Percentiles rank a stretch among this genome's conserved stretches.
phyloP scores from a whole-genome alignment of 2,888 invertebrate genomes.

The Norana najaformis region DNA sequence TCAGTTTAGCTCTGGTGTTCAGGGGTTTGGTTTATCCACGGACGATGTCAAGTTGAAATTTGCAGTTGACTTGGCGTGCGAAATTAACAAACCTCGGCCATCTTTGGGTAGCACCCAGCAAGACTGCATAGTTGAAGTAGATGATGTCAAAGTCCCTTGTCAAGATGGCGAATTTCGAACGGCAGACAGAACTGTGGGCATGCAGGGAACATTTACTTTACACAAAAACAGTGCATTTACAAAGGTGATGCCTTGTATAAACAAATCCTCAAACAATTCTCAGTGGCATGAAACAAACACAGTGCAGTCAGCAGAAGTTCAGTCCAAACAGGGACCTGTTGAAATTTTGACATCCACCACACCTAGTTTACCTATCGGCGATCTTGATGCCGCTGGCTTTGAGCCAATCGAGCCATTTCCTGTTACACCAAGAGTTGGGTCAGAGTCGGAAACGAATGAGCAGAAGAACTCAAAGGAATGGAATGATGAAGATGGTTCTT shows the following conservation, averaged over 20 bases:
- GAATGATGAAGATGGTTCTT: background rate
- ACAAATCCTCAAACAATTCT: background rate
- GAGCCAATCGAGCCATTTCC: slow-evolving; percentile 15
- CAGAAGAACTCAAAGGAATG: background rate
- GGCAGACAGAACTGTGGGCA: background rate
- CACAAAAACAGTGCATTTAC: slow-evolving; percentile 8
- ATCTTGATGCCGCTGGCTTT: background rate
- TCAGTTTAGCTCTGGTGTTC: background rate
- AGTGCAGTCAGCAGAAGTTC: background rate
- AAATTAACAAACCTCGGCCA: background rate
- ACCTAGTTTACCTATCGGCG: background rate
- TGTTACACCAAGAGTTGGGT: background rate
- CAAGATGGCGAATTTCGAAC: background rate
- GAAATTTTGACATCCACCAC: background rate
- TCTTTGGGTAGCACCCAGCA: background rate
- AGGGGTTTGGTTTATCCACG: background rate
- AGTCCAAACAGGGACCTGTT: background rate
- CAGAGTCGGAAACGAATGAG: background rate
- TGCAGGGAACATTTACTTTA: background rate
- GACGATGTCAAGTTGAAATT: background rate
- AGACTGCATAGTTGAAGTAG: too few species aligned
- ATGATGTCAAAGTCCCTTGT: background rate
- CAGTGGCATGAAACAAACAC: background rate
- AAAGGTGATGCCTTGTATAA: background rate
- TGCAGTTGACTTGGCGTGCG: background rate